These are phyloP conservation scores for Synchiropus splendidus DNA, from an alignment of 2,113 vertebrate species.

Conservation along the genomic window DNA sequence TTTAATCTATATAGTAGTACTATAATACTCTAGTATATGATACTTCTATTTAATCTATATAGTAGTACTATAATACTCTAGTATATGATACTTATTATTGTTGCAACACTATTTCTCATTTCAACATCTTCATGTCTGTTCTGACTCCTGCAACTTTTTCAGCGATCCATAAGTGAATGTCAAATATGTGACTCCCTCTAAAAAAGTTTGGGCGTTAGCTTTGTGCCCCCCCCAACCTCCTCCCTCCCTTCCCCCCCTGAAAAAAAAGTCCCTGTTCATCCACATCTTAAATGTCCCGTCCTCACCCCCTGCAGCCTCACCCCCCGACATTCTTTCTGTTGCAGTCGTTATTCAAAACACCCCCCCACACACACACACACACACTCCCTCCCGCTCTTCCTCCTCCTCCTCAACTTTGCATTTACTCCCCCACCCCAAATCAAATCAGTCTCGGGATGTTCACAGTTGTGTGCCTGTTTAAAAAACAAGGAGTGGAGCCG, in stretches of 20 bases:
- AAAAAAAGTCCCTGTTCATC: constrained; percentile 2
- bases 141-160: too few species aligned
- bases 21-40: too few species aligned
- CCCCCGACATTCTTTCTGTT: constrained; percentile 35
- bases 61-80: too few species aligned
- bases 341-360: constrained; percentile 41
- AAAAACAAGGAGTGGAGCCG: constrained; percentile 11
- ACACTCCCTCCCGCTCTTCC: too few species aligned
- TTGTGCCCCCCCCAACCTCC: background rate
- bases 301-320: constrained; percentile 26
- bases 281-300: constrained; percentile 27
- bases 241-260: background rate
- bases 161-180: background rate
- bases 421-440: background rate
- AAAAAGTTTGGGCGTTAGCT: background rate
- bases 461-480: constrained; percentile 32
- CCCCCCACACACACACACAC: background rate
- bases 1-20: too few species aligned
- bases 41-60: too few species aligned
- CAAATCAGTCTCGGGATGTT: constrained; percentile 28
- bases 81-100: too few species aligned
- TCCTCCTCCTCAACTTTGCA: too few species aligned
- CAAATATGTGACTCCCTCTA: too few species aligned
- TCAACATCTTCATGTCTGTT: too few species aligned
- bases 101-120: too few species aligned